These are phyloP conservation scores for Drosophila gaucha DNA, from an alignment of 2,888 invertebrate genomes.

Conservation along the genomic window DNA sequence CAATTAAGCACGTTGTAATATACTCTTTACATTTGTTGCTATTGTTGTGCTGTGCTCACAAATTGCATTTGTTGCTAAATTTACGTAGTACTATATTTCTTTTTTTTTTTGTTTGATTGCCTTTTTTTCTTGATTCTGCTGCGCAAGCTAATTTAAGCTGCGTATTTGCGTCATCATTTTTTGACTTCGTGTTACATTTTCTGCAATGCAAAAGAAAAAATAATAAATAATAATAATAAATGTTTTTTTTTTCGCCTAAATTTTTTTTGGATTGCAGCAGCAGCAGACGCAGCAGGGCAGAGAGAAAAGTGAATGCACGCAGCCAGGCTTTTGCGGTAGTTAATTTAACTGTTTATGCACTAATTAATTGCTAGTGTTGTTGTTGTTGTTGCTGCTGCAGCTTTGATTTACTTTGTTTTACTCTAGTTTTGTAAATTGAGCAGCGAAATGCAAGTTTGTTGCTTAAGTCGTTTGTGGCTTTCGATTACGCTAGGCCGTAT, in stretches of 20 bases:
- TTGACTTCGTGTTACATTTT: conserved; percentile 54
- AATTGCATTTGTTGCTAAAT: conserved; percentile 64
- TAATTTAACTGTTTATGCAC: conserved; percentile 83
- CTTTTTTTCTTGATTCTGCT: conserved; percentile 26
- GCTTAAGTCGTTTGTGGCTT: conserved; percentile 72
- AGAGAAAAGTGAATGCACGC: conserved; percentile 76
- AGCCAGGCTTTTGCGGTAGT: conserved; percentile 56
- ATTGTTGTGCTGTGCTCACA: conserved; percentile 28
- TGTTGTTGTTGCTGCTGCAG: conserved; percentile 3
- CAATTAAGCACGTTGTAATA: conserved; percentile 48
- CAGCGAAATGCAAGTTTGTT: conserved; percentile 60
- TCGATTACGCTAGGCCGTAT: conserved; percentile 14
- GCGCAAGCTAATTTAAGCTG: conserved; percentile 54
- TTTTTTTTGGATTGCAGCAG: conserved; percentile 40
- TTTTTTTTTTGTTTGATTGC: neutral
- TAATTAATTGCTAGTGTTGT: conserved; percentile 76
- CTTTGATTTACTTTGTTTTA: conserved; percentile 31
- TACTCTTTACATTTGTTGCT: conserved; percentile 54
- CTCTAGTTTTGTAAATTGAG: conserved; percentile 4
- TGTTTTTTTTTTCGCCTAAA: conserved; percentile 23
- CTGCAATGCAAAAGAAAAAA: conserved; percentile 25
- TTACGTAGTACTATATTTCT: conserved; percentile 1
- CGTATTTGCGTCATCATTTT: conserved; percentile 61
- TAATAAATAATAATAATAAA: conserved; percentile 4
- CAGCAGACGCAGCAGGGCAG: conserved; percentile 38